Conservation (phyloP, 2,888 invertebrate species). For the Pammene fasciana region DNA sequence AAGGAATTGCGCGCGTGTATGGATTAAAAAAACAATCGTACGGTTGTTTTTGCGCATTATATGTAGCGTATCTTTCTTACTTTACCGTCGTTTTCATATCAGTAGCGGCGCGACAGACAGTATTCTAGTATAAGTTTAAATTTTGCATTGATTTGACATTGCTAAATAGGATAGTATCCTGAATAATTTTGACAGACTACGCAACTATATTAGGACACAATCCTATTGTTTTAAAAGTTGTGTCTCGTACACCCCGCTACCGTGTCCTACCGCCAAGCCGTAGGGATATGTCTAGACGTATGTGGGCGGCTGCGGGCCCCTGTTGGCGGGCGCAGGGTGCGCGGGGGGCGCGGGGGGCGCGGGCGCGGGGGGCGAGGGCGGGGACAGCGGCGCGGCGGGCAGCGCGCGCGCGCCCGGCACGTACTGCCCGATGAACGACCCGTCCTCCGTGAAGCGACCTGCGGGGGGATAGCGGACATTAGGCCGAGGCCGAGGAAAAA, state of each 20-base stretch:
- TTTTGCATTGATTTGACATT: background rate
- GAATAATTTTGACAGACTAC: too few species aligned
- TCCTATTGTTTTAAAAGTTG: too few species aligned
- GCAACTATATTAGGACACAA: too few species aligned
- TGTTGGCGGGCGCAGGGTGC: constrained; percentile 43
- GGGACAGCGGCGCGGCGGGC: constrained; percentile 63
- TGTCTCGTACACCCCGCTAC: background rate
- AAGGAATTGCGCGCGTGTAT: background rate
- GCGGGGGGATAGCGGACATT: constrained; percentile 45
- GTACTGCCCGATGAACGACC: constrained; percentile 98
- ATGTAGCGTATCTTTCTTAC: background rate
- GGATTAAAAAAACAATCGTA: background rate
- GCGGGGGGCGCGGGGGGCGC: constrained; percentile 29
- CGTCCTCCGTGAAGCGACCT: constrained; percentile 98
- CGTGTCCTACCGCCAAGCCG: background rate
- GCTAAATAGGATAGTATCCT: background rate
- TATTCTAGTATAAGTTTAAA: background rate
- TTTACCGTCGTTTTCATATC: background rate
- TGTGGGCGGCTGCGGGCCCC: constrained; percentile 57
- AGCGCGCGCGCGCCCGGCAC: constrained; percentile 91
- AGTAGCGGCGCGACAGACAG: background rate
- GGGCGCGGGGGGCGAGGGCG: constrained; percentile 49
- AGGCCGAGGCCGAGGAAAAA: background rate
- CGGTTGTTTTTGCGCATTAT: background rate
- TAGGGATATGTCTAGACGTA: constrained; percentile 61